Conservation (phyloP, 53 echinoderm and acorn worm species). For the Antedon mediterranea region DNA sequence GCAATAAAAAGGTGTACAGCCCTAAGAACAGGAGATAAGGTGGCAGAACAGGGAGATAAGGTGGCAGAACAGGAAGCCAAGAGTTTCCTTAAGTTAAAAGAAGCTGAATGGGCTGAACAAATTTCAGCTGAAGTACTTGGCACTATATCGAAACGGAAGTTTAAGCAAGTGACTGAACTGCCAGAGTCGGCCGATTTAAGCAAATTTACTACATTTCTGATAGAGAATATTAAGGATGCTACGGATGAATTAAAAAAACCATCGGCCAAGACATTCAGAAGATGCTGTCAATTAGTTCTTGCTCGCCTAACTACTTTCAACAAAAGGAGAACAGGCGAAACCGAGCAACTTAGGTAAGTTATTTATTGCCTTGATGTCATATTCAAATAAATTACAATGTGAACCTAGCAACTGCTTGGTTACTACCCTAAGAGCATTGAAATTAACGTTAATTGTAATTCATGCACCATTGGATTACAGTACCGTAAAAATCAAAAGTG, state of each 20-base stretch:
- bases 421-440: too few species aligned
- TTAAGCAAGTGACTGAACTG: constrained; percentile 3
- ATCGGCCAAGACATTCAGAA: constrained; percentile 7
- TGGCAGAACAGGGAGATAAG: too few species aligned
- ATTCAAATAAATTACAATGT: not conserved
- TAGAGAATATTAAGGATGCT: not conserved
- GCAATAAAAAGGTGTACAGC: constrained; percentile 15
- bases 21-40: constrained; percentile 2
- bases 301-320: constrained; percentile 2
- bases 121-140: constrained; percentile 7
- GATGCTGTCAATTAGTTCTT: constrained; percentile 12
- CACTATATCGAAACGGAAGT: constrained; percentile 9
- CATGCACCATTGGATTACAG: too few species aligned
- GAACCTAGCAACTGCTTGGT: not conserved
- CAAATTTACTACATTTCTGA: constrained; percentile 3
- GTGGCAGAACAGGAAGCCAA: constrained; percentile 9
- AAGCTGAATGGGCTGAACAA: constrained; percentile 22
- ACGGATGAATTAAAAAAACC: not conserved
- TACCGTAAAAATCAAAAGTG: too few species aligned
- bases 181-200: constrained; percentile 17
- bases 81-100: constrained; percentile 16
- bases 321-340: constrained; percentile 10
- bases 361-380: constrained; percentile 3
- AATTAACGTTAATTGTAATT: too few species aligned
- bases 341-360: constrained; percentile 26